Conservation (phyloP, 1,140 invertebrate genomes). For the Drosophila nigrodunni region DNA sequence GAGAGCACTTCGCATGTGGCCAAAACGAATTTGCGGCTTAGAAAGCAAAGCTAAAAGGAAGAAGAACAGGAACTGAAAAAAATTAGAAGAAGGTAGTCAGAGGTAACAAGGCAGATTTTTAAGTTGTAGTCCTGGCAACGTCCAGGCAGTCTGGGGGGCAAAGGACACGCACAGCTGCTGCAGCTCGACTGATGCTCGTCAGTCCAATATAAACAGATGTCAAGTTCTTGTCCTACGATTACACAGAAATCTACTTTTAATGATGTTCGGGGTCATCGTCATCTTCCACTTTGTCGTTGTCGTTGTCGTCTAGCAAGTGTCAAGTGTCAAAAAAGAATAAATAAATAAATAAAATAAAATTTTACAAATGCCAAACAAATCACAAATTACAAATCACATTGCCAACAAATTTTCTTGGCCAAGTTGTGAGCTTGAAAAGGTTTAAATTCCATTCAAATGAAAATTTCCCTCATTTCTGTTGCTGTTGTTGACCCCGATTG, state of each 20-base stretch:
- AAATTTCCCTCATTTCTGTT: conserved; percentile 12
- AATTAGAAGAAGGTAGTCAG: neutral
- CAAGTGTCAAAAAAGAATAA: conserved; percentile 27
- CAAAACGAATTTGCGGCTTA: conserved; percentile 25
- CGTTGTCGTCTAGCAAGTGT: conserved; percentile 23
- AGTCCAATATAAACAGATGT: conserved; percentile 33
- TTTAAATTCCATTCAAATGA: conserved; percentile 44
- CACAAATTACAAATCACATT: conserved; percentile 41
- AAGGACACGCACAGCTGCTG: neutral
- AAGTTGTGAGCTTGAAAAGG: conserved; percentile 36
- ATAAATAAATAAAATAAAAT: neutral
- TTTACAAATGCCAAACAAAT: conserved; percentile 41
- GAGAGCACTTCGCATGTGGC: conserved; percentile 27
- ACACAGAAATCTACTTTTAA: conserved; percentile 12
- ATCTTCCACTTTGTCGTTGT: neutral
- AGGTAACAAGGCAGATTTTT: neutral
- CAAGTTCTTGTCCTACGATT: conserved; percentile 14
- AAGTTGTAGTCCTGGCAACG: conserved; percentile 30
- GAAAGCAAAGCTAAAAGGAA: neutral
- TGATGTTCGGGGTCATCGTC: conserved; percentile 14
- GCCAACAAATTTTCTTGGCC: conserved; percentile 5
- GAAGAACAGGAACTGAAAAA: neutral
- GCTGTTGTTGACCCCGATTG: conserved; percentile 32
- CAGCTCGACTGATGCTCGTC: conserved; percentile 6
- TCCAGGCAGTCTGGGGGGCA: neutral